Evolutionary conservation across 2,113 vertebrate genomes (phyloP).

Genomic region (Gadus chalcogrammus): DNA sequence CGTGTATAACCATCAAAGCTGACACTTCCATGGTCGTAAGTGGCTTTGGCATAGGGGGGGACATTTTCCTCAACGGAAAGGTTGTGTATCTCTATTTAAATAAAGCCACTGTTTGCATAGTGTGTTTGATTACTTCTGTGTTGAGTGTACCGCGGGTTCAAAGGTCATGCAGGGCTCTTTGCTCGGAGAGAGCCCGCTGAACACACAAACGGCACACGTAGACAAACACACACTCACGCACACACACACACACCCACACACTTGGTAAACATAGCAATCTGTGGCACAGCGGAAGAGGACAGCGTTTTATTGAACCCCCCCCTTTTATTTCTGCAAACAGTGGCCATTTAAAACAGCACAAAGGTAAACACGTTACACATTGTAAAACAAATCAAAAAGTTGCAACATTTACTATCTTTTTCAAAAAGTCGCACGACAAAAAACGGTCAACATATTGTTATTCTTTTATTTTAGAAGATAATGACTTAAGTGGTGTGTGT

Average conservation of each 20-base stretch:
- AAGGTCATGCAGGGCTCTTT: slow-evolving; percentile 69
- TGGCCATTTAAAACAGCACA: slow-evolving; percentile 47
- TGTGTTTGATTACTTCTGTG: slow-evolving; percentile 70
- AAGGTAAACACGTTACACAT: slow-evolving; percentile 56
- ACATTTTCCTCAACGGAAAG: slow-evolving; percentile 52
- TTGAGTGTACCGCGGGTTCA: slow-evolving; percentile 69
- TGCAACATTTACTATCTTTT: slow-evolving; percentile 15
- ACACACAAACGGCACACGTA: slow-evolving; percentile 63
- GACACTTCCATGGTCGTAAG: slow-evolving; percentile 14
- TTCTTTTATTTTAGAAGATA: not conserved
- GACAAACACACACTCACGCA: slow-evolving; percentile 41
- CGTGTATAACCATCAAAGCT: too few species aligned
- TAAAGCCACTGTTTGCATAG: slow-evolving; percentile 66
- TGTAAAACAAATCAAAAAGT: slow-evolving; percentile 10
- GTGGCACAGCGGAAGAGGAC: slow-evolving; percentile 57
- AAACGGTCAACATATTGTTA: not conserved
- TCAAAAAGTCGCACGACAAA: not conserved
- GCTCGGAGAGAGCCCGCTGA: slow-evolving; percentile 66
- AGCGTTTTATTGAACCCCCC: slow-evolving; percentile 61
- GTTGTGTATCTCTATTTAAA: slow-evolving; percentile 64
- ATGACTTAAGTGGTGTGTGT: not conserved
- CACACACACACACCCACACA: slow-evolving; percentile 2
- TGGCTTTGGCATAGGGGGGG: slow-evolving; percentile 29
- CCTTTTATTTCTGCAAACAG: slow-evolving; percentile 67
- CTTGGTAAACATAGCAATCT: slow-evolving; percentile 72